Conservation (phyloP, 2,797 vertebrate species). For the Tinamus major region DNA sequence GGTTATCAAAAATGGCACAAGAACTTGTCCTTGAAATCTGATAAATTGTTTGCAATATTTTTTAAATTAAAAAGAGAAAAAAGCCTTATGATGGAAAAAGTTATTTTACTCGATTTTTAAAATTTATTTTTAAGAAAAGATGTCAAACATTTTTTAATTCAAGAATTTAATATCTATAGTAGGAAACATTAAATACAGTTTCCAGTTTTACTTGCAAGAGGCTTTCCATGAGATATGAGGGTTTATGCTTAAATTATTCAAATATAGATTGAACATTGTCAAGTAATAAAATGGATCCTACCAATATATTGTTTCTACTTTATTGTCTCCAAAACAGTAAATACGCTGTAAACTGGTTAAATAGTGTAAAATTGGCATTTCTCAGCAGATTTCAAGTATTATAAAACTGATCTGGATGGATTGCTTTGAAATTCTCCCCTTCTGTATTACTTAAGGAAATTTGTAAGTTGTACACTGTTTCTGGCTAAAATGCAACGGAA, state of each 20-base stretch:
- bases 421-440: background rate
- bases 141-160: conserved; percentile 11
- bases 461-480: conserved; percentile 92
- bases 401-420: conserved; percentile 43
- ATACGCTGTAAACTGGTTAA: conserved; percentile 64
- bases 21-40: background rate
- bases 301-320: conserved; percentile 4
- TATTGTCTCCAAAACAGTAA: conserved; percentile 28
- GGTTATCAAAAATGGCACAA: conserved; percentile 12
- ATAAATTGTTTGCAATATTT: background rate
- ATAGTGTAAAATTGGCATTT: conserved; percentile 38
- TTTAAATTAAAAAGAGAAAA: conserved; percentile 30
- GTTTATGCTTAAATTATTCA: conserved; percentile 71
- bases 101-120: conserved; percentile 7
- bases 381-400: conserved; percentile 80
- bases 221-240: conserved; percentile 17
- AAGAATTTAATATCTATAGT: conserved; percentile 33
- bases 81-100: conserved; percentile 16
- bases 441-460: conserved; percentile 85
- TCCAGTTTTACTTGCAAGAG: conserved; percentile 53
- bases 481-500: conserved; percentile 92
- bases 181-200: conserved; percentile 61
- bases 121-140: conserved; percentile 26
- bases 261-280: conserved; percentile 63
- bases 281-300: conserved; percentile 31